Conservation (phyloP, 2,113 vertebrate genomes). For the Octodon degus region DNA sequence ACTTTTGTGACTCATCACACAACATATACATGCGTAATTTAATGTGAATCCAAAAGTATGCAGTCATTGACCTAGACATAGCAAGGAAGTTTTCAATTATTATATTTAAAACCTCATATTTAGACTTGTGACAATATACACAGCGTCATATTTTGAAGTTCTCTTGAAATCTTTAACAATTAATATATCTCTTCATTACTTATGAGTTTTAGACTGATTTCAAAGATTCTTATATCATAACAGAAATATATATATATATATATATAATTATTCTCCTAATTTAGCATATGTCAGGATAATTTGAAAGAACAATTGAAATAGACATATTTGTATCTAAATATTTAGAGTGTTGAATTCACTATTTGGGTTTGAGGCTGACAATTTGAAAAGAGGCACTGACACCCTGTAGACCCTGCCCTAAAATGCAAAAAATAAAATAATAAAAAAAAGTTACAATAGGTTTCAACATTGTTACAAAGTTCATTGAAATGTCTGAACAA, state of each 20-base stretch:
- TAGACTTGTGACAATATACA: neutral
- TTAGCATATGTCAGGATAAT: neutral
- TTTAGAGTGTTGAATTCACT: no score
- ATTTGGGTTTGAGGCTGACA: neutral
- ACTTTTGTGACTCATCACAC: neutral
- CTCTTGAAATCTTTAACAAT: neutral
- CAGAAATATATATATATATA: neutral
- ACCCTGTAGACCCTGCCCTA: no score
- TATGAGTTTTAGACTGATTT: neutral
- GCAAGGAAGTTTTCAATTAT: neutral
- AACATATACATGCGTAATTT: neutral
- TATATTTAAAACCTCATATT: rapidly evolving
- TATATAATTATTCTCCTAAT: neutral
- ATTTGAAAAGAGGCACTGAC: neutral
- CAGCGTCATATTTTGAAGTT: neutral
- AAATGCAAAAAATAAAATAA: no score
- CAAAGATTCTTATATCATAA: neutral
- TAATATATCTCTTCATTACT: neutral
- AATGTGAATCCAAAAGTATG: neutral
- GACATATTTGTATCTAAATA: neutral
- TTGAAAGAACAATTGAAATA: neutral
- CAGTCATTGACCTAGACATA: neutral
- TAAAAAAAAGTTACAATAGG: neutral
- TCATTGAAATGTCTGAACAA: slow-evolving; percentile 26
- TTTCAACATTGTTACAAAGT: neutral